These are phyloP conservation scores for Drosophila atripex DNA, from an alignment of 2,888 invertebrate species.

Conservation along the genomic window DNA sequence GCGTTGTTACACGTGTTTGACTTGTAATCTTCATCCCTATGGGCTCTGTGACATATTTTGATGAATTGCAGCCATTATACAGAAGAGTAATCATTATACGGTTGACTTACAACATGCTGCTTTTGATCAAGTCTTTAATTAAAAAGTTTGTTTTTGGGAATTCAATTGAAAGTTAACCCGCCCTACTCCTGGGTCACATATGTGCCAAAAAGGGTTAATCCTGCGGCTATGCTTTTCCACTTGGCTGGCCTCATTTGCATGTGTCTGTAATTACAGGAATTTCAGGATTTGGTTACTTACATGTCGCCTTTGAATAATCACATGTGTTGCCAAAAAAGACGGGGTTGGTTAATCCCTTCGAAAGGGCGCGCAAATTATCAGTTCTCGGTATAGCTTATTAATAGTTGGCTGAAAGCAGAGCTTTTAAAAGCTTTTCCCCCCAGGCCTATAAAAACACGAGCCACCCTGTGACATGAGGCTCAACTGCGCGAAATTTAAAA, in stretches of 20 bases:
- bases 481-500: not conserved
- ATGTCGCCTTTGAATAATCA: conserved; percentile 23
- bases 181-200: conserved; percentile 45
- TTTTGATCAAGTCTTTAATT: conserved; percentile 56
- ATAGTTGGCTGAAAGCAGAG: not conserved
- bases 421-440: not conserved
- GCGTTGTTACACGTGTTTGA: conserved; percentile 23
- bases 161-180: conserved; percentile 60
- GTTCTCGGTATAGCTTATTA: not conserved
- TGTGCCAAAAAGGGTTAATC: conserved; percentile 70
- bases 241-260: conserved; percentile 53
- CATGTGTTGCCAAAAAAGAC: not conserved
- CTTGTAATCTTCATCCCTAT: conserved; percentile 25
- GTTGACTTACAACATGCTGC: conserved; percentile 15
- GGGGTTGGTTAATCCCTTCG: conserved; percentile 1
- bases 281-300: not conserved
- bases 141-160: conserved; percentile 66
- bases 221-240: conserved; percentile 56
- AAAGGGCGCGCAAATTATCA: conserved; percentile 1
- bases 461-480: conserved; percentile 8
- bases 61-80: conserved; percentile 50
- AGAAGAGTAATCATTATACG: conserved; percentile 6
- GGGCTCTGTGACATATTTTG: conserved; percentile 47
- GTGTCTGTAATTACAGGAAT: conserved; percentile 26
- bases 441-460: not conserved